Evolutionary conservation across 1,140 invertebrate genomes (phyloP).

Genomic region (Drosophila lini): DNA sequence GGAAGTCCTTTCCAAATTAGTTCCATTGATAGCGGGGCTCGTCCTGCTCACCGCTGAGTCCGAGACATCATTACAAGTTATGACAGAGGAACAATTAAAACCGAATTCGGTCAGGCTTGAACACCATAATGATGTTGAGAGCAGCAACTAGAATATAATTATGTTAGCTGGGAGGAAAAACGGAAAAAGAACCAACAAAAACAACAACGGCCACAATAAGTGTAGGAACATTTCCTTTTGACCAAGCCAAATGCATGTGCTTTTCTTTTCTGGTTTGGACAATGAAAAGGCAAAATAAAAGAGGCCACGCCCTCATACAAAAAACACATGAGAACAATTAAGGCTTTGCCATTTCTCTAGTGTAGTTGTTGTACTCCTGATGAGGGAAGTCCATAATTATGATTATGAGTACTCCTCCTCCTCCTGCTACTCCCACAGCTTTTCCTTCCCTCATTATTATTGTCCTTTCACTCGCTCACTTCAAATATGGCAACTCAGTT

Average conservation of each 20-base stretch:
- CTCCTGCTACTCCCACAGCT: neutral
- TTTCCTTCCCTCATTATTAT: conserved; percentile 32
- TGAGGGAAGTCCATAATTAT: conserved; percentile 72
- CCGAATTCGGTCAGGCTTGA: conserved; percentile 50
- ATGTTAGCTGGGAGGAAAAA: conserved; percentile 22
- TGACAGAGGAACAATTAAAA: conserved; percentile 63
- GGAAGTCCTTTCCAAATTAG: conserved; percentile 57
- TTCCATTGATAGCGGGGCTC: conserved; percentile 58
- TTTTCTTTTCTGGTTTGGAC: conserved; percentile 46
- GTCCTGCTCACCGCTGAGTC: conserved; percentile 1
- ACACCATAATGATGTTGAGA: conserved; percentile 42
- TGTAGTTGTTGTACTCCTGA: conserved; percentile 3
- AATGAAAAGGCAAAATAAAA: conserved; percentile 71
- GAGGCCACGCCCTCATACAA: conserved; percentile 40
- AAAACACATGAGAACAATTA: conserved; percentile 65
- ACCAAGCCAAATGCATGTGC: conserved; percentile 67
- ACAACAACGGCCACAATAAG: conserved; percentile 22
- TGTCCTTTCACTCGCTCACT: conserved; percentile 61
- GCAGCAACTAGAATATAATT: conserved; percentile 42
- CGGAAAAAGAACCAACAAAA: conserved; percentile 15
- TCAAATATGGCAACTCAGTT: conserved; percentile 78
- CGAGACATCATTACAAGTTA: conserved; percentile 65
- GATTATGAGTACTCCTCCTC: conserved; percentile 57
- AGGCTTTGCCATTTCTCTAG: conserved; percentile 39
- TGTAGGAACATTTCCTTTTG: conserved; percentile 48